Evolutionary conservation across 2,113 vertebrate species (phyloP), one percentile per base, ranked within the genome.

Genomic region (Catagonus wagneri): DNA sequence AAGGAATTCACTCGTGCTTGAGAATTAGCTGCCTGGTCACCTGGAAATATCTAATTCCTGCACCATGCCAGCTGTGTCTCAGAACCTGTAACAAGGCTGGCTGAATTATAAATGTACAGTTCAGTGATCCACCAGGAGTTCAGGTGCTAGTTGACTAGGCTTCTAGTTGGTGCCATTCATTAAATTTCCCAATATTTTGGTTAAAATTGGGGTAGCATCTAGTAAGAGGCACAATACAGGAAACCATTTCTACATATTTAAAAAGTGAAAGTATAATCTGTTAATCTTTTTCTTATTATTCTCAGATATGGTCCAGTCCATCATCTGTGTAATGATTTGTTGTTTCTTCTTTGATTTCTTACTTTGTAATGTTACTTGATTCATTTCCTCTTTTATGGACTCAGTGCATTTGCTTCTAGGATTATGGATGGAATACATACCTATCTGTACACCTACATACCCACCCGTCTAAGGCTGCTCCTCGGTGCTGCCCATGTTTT

Each of bases 291-390:
- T n/a, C n/a, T n/a, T n/a, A 83, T 96, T 60, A 69, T 63, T 90
- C 52, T 32, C 5, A 75, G 76, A 17, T 86, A 65, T 61, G 17
- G 56, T 87, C 93, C 90, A 85, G 58, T 83, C 25, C 78, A 27
- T 56, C 36, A 81, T 17, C 13, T 79, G 20, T 44, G 72, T 87
- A 54, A 72, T n/a, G 93, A 72, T 52, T 23, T 74, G 22, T 56
- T 50, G 6, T 39, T 88, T 79, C 54, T 61, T 61, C 68, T 56
- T 83, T 4, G 27, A 36, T 25, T 90, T 86, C 60, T 76, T 72
- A 61, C 32, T 52, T 34, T 71, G 27, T 34, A 44, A 34, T 34
- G 34, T 8, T 29, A 69, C 12, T 23, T 22, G 11, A n/a, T 61
- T 63, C 10, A 39, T 29, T 80, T 89, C 29, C 32, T 27, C 19